phyloP scores from a whole-genome alignment of 2,888 invertebrate species.

The Caenorhabditis sp. region DNA sequence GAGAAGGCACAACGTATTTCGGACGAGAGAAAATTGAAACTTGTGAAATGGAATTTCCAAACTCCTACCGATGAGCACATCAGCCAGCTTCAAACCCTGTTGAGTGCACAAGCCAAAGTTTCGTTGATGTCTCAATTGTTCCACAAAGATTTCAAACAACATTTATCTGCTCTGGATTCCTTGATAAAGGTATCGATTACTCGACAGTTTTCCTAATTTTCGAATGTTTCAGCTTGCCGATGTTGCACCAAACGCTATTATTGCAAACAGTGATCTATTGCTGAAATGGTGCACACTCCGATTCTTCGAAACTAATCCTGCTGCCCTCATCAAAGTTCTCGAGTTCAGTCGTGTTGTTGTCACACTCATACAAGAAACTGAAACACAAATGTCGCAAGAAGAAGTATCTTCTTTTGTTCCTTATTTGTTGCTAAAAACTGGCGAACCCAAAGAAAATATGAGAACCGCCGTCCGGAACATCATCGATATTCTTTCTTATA shows the following conservation, averaged over 20 bases:
- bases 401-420: constrained; percentile 91
- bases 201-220: too few species aligned
- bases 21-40: constrained; percentile 89
- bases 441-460: constrained; percentile 58
- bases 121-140: constrained; percentile 80
- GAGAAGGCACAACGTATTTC: constrained; percentile 89
- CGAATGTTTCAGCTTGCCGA: constrained; percentile 47
- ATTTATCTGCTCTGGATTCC: constrained; percentile 91
- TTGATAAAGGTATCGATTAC: constrained; percentile 83
- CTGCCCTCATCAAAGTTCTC: constrained; percentile 83
- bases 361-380: constrained; percentile 79
- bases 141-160: constrained; percentile 90
- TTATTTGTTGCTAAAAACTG: constrained; percentile 86
- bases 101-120: constrained; percentile 86
- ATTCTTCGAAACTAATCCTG: constrained; percentile 98
- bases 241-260: constrained; percentile 78
- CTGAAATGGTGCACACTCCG: constrained; percentile 94
- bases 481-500: constrained; percentile 42
- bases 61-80: constrained; percentile 91
- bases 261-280: constrained; percentile 90
- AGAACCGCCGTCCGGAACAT: constrained; percentile 42
- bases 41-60: constrained; percentile 69
- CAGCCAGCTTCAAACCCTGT: constrained; percentile 87
- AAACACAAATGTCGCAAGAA: constrained; percentile 78
- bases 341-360: constrained; percentile 38